Evolutionary conservation across 2,888 invertebrate species (phyloP), one percentile per base, ranked within the genome.

Genomic region (Uropetala carovei): DNA sequence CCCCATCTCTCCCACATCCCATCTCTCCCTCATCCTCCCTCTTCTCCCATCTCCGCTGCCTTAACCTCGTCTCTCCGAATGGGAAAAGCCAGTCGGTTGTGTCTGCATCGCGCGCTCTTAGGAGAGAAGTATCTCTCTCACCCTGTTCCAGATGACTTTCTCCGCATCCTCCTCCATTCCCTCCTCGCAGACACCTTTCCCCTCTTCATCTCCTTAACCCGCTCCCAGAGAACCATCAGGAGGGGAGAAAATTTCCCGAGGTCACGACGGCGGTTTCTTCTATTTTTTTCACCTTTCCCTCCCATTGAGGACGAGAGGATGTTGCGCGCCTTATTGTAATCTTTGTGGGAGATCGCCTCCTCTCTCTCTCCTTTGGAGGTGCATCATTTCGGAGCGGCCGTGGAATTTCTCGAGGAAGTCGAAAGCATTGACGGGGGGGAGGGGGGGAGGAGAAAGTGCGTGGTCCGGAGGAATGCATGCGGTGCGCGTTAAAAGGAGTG

Each of bases 251-350:
- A 60, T 64, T 64, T 89, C 64, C 43, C 89, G 89, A 89, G 89
- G 64, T 68, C 64, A 64, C n/a, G 64, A 18, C 43, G 43, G 5
- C n/a, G n/a, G 75, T 22, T 75, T 30, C 86, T 59, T 56, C 56
- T 27, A 13, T 18, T 56, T 43, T n/a, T 13, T 60, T 27, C 64
- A 43, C 64, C 27, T 60, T 64, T 89, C 60, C 56, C 89, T 43
- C 68, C 68, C 89, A 89, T 64, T 89, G 89, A 64, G 89, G 89
- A 64, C 64, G 89, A 64, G 43, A 57, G 14, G 22, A 10, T n/a
- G 56, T n/a, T 43, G 82, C 30, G n/a, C 14, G 16, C 43, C 30
- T n/a, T n/a, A 89, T 89, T 89, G 64, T 89, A 64, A 89, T 89
- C 89, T 60, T 27, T 43, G 64, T 89, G 89, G 43, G 89, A 89